phyloP scores from a whole-genome alignment of 2,113 vertebrate genomes.

The Rhea pennata region DNA sequence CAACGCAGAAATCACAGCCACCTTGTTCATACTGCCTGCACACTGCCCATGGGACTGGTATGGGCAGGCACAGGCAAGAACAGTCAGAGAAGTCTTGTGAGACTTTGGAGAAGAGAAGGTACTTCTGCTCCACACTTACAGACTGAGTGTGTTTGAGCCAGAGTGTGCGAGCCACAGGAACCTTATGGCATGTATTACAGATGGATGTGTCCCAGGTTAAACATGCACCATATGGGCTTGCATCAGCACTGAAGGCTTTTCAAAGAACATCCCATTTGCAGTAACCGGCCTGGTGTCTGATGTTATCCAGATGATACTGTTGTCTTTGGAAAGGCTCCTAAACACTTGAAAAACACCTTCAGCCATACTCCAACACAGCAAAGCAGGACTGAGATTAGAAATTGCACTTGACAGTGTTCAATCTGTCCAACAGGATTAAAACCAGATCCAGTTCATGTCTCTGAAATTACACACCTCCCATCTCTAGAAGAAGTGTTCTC shows the following conservation, averaged over 20 bases:
- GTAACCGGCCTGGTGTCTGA: constrained; percentile 67
- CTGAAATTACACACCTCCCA: constrained; percentile 64
- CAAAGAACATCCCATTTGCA: constrained; percentile 46
- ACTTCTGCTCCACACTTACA: neutral
- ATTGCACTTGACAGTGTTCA: constrained; percentile 40
- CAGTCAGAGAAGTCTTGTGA: neutral
- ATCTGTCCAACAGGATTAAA: constrained; percentile 52
- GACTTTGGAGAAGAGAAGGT: neutral
- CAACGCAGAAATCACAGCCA: neutral
- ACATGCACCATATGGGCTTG: constrained; percentile 57
- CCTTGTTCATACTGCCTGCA: neutral
- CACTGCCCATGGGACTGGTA: neutral
- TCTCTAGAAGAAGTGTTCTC: constrained; percentile 11
- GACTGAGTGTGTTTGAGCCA: neutral
- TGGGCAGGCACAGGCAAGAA: neutral
- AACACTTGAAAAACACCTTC: constrained; percentile 72
- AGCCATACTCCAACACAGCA: neutral
- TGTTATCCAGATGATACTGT: constrained; percentile 68
- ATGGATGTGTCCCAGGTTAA: constrained; percentile 58
- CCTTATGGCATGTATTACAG: constrained; percentile 33
- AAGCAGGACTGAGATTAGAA: constrained; percentile 38
- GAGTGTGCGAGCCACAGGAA: neutral
- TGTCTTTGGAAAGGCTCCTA: constrained; percentile 68
- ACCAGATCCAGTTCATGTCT: constrained; percentile 48
- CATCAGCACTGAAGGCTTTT: constrained; percentile 59